Percentiles rank a stretch among this genome's conserved stretches.
Conservation (phyloP, 2,888 invertebrate species). For the Tachystola acroxantha region DNA sequence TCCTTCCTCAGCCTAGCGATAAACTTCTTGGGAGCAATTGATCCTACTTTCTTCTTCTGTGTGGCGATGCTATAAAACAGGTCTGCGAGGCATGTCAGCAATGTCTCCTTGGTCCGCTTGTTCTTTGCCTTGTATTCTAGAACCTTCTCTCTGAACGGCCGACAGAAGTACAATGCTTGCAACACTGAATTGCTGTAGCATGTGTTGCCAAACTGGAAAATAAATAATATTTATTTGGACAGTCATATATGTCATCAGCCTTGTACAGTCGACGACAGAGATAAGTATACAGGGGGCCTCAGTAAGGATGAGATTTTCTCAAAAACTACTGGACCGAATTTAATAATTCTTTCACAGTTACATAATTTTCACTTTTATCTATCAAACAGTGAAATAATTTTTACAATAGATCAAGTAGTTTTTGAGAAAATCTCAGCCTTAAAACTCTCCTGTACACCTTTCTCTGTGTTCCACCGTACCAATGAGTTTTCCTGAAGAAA, state of each 20-base stretch:
- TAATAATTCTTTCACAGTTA: too few species aligned
- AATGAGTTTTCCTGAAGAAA: too few species aligned
- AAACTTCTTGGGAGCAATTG: constrained; percentile 99
- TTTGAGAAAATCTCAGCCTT: too few species aligned
- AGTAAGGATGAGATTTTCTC: too few species aligned
- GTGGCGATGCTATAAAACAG: constrained; percentile 99
- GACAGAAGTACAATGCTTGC: constrained; percentile 99
- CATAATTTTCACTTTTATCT: too few species aligned
- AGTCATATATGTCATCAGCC: background rate
- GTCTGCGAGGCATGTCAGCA: constrained; percentile 98
- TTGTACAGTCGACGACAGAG: too few species aligned
- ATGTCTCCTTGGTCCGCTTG: constrained; percentile 96
- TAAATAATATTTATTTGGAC: background rate
- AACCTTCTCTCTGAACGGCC: constrained; percentile 99
- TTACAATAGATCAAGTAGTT: too few species aligned
- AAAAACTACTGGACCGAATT: too few species aligned
- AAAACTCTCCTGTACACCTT: too few species aligned
- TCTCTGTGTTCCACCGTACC: too few species aligned
- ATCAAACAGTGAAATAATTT: too few species aligned
- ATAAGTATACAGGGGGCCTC: too few species aligned
- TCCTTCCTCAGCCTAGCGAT: constrained; percentile 98
- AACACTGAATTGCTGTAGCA: constrained; percentile 99
- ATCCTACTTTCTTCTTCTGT: constrained; percentile 99
- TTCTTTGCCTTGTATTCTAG: constrained; percentile 98
- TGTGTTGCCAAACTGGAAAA: constrained; percentile 97